Percentiles rank a stretch among this genome's conserved stretches.
These are phyloP conservation scores for Machaerirhynchus nigripectus DNA, from an alignment of 2,113 vertebrate species.

Conservation along the genomic window DNA sequence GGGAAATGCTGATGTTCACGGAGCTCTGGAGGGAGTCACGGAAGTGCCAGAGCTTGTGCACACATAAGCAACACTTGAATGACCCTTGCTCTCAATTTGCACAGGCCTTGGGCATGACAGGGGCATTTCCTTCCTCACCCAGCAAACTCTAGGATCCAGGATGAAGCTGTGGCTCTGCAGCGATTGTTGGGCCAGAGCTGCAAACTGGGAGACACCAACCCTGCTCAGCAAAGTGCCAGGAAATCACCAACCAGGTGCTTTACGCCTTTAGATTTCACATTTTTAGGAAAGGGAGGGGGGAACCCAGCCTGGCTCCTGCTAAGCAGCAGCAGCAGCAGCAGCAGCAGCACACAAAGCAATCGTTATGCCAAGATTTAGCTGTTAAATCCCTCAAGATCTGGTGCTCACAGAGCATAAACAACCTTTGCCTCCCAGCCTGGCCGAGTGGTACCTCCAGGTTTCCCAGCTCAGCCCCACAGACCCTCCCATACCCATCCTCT, in stretches of 20 bases:
- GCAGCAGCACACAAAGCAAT: slow-evolving; percentile 50
- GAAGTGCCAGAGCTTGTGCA: background rate
- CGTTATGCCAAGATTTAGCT: slow-evolving; percentile 59
- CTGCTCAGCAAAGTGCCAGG: background rate
- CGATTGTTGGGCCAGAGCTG: background rate
- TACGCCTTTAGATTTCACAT: background rate
- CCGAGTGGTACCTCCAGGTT: background rate
- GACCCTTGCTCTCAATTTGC: background rate
- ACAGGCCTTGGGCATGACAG: background rate
- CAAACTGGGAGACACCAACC: background rate
- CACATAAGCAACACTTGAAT: background rate
- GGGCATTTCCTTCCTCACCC: background rate
- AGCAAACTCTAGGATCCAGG: background rate
- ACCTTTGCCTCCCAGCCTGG: slow-evolving; percentile 28
- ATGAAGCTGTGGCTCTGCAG: accelerated
- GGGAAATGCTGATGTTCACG: accelerated
- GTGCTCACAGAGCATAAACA: slow-evolving; percentile 39
- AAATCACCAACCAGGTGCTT: background rate
- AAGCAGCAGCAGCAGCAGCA: background rate
- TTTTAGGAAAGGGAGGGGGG: background rate
- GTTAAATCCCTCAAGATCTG: slow-evolving; percentile 58
- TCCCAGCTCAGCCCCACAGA: background rate
- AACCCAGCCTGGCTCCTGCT: background rate
- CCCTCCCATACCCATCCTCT: slow-evolving; percentile 2
- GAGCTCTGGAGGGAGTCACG: background rate